Evolutionary conservation across 2,797 vertebrate species (phyloP), one percentile per base, ranked within the genome.

Genomic region (Neoniphon sammara): DNA sequence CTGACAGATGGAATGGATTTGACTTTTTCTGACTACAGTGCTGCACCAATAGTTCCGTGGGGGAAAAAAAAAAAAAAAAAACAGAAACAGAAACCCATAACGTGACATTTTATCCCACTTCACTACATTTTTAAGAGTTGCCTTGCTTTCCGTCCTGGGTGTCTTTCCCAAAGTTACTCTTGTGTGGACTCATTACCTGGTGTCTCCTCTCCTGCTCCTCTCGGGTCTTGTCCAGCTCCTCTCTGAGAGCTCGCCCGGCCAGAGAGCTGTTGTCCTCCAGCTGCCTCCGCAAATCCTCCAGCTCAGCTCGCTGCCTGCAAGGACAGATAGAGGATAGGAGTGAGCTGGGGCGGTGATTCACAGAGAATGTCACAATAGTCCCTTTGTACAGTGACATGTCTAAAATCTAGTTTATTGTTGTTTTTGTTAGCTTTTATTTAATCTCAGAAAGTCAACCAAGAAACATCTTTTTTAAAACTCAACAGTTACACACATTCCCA

Each of bases 161-260:
- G 10, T 39, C 36, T 11, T 39, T 9, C 9, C 36, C 12, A 11
- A 11, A 39, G 36, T 39, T 39, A 39, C 12, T 11, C 36, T 39
- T 2, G 10, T 11, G 36, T 11, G 10, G 36, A 39, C 9, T 11
- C 36, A 11, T 39, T 39, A 98, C 98, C 97, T 98, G 96, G 85
- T 99, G 97, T 7, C 94, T 85, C 72, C 91, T 91, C 81, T 98
- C 97, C 90, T 96, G 96, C 78, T 97, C 96, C 81, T 97, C 96
- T 50, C 94, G 83, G 77, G 84, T 94, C 85, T 93, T 96, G 34
- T 96, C 89, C 4, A 95, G 93, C 86, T 99, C 96, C 0, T 97
- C 95, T 73, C 93, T 91, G 75, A 98, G 91, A 0, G 94, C 89
- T 23, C 92, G 91, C 44, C 88, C 93, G 5, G 96, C 87, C 0